A percentile compares a stretch with the other conserved stretches of the same genome.
Conservation (phyloP, 2,113 vertebrate species). For the Dicaeum eximium region DNA sequence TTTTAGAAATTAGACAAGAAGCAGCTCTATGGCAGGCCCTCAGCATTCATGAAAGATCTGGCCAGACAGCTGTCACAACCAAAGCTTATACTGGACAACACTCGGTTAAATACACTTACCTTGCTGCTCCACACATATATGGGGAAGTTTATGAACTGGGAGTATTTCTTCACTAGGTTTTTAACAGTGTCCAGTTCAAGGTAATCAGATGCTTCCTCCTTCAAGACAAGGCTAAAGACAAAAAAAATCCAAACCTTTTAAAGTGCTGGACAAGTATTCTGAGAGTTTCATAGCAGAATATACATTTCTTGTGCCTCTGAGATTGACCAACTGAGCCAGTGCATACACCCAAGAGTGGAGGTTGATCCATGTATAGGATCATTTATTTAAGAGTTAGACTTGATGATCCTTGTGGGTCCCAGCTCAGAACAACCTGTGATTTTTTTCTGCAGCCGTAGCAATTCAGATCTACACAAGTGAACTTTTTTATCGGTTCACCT, state of each 20-base stretch:
- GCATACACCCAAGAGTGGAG: not conserved
- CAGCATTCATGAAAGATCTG: not conserved
- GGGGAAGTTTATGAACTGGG: conserved; percentile 98
- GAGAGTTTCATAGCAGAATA: not conserved
- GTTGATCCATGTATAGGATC: not conserved
- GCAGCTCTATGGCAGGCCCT: not conserved
- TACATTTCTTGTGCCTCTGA: not conserved
- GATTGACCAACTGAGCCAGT: not conserved
- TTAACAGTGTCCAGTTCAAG: conserved; percentile 98
- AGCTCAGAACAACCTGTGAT: not conserved
- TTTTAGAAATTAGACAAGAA: not conserved
- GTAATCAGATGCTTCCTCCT: conserved; percentile 97
- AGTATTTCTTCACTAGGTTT: conserved; percentile 95
- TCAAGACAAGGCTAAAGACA: conserved; percentile 85
- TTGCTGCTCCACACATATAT: conserved; percentile 99
- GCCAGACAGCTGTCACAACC: not conserved
- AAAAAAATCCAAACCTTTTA: not conserved
- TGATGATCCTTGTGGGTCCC: not conserved
- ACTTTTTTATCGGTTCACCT: not conserved
- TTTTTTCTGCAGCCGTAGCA: not conserved
- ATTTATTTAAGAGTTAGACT: not conserved
- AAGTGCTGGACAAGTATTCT: not conserved
- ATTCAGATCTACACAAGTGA: not conserved
- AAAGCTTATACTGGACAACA: not conserved
- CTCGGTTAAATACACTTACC: conserved; percentile 64